phyloP scores from a whole-genome alignment of 2,888 invertebrate species.

The Hetaerina titia region DNA sequence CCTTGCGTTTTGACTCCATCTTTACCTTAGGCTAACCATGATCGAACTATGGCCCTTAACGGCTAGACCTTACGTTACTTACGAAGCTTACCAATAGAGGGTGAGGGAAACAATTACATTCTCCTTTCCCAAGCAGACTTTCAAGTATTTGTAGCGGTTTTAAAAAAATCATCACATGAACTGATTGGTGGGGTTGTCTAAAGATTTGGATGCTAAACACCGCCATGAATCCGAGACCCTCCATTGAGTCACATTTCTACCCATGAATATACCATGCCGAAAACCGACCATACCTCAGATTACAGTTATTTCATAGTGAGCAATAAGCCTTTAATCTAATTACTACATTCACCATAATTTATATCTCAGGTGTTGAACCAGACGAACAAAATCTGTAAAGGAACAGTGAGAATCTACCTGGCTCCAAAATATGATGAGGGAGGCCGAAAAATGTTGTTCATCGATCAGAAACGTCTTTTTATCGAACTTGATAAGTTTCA shows the following conservation, averaged over 20 bases:
- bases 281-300: background rate
- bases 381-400: slow-evolving; percentile 77
- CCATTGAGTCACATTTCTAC: background rate
- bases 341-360: background rate
- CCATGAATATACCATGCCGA: background rate
- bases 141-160: too few relatives aligned
- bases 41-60: too few relatives aligned
- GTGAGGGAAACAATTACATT: too few relatives aligned
- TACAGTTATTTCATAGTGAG: background rate
- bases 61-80: too few relatives aligned
- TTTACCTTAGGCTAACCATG: too few relatives aligned
- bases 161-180: too few relatives aligned
- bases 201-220: background rate
- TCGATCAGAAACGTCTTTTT: slow-evolving; percentile 83
- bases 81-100: too few relatives aligned
- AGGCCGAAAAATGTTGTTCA: slow-evolving; percentile 81
- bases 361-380: slow-evolving; percentile 71
- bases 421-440: slow-evolving; percentile 85
- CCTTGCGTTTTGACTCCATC: too few relatives aligned
- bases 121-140: too few relatives aligned
- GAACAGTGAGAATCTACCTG: slow-evolving; percentile 85
- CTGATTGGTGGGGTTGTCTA: too few relatives aligned
- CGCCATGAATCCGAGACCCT: background rate
- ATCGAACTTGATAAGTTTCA: slow-evolving; percentile 87
- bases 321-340: background rate